Evolutionary conservation across 1,140 invertebrate genomes (phyloP).

Genomic region (Armadillidium nasatum): DNA sequence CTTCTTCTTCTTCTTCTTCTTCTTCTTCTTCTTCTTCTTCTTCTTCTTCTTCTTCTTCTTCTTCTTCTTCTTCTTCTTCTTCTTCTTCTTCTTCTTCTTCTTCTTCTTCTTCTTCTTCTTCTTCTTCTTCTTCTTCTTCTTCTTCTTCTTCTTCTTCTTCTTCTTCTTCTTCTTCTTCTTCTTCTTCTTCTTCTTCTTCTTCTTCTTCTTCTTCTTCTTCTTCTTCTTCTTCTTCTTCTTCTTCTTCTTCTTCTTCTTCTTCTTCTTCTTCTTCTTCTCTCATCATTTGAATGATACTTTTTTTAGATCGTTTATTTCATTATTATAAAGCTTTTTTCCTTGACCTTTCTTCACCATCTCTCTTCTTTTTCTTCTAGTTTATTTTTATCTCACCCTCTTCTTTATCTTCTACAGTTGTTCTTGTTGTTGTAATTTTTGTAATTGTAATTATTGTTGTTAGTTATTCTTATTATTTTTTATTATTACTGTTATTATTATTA

Average conservation of each 20-base stretch:
- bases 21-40: constrained; percentile 3
- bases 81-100: constrained; percentile 10
- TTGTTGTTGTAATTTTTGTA: no score
- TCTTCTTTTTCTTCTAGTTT: constrained; percentile 12
- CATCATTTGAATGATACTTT: background rate
- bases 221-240: no score
- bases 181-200: background rate
- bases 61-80: constrained; percentile 10
- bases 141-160: background rate
- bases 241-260: background rate
- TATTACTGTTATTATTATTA: no score
- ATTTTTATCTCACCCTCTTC: constrained; percentile 17
- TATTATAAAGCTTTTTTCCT: constrained; percentile 3
- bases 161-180: background rate
- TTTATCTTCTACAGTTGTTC: no score
- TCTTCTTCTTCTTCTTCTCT: background rate
- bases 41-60: constrained; percentile 10
- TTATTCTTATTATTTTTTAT: no score
- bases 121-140: background rate
- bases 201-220: no score
- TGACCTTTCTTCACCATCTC: no score
- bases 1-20: no score
- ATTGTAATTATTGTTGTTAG: no score
- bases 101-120: background rate
- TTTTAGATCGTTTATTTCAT: constrained; percentile 2